Conservation (phyloP, 2,888 invertebrate species). For the Drosophila colorata region DNA sequence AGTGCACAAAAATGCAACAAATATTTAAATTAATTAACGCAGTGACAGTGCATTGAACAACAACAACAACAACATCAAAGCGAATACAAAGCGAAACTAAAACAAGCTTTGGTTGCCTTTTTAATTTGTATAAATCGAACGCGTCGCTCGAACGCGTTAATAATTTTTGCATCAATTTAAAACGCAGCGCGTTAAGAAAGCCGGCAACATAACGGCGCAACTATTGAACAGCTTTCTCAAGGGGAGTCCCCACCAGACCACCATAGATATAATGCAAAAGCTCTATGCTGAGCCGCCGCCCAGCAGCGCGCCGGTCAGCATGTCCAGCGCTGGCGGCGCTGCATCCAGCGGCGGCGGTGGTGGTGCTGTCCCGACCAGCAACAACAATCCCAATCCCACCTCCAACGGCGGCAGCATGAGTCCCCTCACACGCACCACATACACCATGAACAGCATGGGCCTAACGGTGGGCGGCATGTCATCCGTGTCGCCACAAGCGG, state of each 20-base stretch:
- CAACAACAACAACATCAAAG: slow-evolving; percentile 22
- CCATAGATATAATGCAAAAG: slow-evolving; percentile 85
- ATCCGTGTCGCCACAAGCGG: slow-evolving; percentile 88
- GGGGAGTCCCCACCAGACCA: slow-evolving; percentile 84
- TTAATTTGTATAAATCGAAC: slow-evolving; percentile 44
- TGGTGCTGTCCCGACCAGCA: slow-evolving; percentile 68
- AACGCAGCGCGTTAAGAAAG: slow-evolving; percentile 67
- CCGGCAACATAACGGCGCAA: slow-evolving; percentile 84
- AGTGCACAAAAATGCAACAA: slow-evolving; percentile 64
- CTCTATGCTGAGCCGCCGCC: slow-evolving; percentile 85
- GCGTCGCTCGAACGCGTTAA: slow-evolving; percentile 54
- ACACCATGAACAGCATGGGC: slow-evolving; percentile 92
- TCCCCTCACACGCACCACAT: slow-evolving; percentile 90
- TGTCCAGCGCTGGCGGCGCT: slow-evolving; percentile 86
- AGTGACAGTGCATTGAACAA: slow-evolving; percentile 73
- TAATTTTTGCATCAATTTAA: slow-evolving; percentile 26
- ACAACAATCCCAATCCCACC: slow-evolving; percentile 72
- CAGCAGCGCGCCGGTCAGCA: slow-evolving; percentile 83
- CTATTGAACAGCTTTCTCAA: slow-evolving; percentile 83
- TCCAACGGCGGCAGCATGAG: slow-evolving; percentile 88
- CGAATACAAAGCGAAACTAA: slow-evolving; percentile 7
- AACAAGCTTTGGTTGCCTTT: slow-evolving; percentile 34
- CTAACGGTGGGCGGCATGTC: slow-evolving; percentile 89
- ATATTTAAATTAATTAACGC: slow-evolving; percentile 56
- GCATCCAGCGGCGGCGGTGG: slow-evolving; percentile 59